Evolutionary conservation across 2,888 invertebrate species (phyloP).

Genomic region (Eurytoma adleriae): DNA sequence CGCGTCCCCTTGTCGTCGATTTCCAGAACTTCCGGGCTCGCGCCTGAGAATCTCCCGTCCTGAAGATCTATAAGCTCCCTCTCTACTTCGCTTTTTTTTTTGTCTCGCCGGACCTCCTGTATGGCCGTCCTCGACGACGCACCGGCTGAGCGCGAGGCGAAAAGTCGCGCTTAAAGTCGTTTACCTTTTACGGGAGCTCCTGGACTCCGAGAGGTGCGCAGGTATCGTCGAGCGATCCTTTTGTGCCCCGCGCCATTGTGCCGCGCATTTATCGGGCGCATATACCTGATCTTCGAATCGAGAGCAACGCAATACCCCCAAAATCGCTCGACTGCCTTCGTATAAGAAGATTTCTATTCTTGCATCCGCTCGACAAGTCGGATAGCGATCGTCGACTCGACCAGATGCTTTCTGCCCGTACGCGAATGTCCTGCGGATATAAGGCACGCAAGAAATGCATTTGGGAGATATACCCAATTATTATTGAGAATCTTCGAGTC

Average conservation of each 20-base stretch:
- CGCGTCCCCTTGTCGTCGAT: slow-evolving; percentile 10
- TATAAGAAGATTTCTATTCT: slow-evolving; percentile 11
- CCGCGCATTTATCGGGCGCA: not conserved
- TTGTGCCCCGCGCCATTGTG: slow-evolving; percentile 29
- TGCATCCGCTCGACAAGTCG: slow-evolving; percentile 11
- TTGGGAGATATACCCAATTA: no score
- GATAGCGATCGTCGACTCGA: not conserved
- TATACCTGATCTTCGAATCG: slow-evolving; percentile 14
- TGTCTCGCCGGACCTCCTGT: no score
- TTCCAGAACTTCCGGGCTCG: slow-evolving; percentile 32
- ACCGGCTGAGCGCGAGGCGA: not conserved
- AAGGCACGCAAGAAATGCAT: no score
- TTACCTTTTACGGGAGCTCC: slow-evolving; percentile 43
- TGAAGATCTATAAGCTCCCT: no score
- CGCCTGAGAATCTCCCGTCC: no score
- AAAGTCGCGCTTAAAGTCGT: slow-evolving; percentile 33
- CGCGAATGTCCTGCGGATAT: no score
- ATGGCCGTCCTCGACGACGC: no score
- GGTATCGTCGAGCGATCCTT: slow-evolving; percentile 29
- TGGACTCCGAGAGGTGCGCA: slow-evolving; percentile 1
- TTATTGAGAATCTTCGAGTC: no score
- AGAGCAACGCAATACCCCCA: not conserved
- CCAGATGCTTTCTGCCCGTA: no score
- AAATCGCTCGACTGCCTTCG: not conserved
- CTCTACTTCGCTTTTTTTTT: not conserved